Conservation (phyloP, 2,113 vertebrate species). For the Eudyptes chrysolophus region DNA sequence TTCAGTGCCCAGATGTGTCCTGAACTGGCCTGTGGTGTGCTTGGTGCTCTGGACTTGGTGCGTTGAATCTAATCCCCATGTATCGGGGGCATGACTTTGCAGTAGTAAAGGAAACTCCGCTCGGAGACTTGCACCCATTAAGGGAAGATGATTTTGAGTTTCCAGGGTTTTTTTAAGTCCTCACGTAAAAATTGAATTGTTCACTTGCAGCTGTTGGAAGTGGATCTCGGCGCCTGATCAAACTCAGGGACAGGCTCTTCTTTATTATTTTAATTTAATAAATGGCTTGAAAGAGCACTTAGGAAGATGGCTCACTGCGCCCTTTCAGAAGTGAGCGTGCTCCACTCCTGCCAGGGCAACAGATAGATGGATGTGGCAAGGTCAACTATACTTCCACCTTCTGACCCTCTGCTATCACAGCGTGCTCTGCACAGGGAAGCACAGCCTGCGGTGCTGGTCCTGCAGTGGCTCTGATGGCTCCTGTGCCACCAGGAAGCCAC, state of each 20-base stretch:
- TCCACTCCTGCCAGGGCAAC: background rate
- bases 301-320: background rate
- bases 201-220: background rate
- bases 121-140: background rate
- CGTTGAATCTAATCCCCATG: background rate
- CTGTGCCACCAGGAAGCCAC: background rate
- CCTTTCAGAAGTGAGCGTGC: background rate
- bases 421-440: fast-evolving
- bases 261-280: background rate
- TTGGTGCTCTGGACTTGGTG: background rate
- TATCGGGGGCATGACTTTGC: background rate
- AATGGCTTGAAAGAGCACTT: background rate
- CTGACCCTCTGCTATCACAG: background rate
- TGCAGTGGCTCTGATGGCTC: background rate
- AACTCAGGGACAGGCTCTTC: background rate
- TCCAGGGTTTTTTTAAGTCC: background rate
- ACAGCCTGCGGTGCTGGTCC: fast-evolving
- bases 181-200: background rate
- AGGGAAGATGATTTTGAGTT: background rate
- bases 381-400: background rate
- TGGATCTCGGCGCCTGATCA: background rate
- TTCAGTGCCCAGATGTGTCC: background rate
- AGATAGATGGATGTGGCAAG: background rate
- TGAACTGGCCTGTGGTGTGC: background rate
- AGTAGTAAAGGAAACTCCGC: background rate